Conservation (phyloP, 2,888 invertebrate species). For the Pammene fasciana region DNA sequence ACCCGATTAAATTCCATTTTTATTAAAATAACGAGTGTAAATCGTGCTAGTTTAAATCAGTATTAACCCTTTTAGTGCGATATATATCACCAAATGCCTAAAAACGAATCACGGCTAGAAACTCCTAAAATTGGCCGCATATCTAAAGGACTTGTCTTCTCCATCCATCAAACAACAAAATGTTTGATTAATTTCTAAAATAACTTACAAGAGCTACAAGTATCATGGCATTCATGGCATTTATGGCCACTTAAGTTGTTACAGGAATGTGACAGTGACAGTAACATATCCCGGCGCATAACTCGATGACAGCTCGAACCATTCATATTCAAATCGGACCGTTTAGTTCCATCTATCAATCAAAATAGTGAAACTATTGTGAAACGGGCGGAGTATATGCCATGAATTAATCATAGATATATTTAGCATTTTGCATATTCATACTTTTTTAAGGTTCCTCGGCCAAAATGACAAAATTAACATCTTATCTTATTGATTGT, state of each 20-base stretch:
- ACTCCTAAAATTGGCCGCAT: too few relatives aligned
- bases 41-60: too few relatives aligned
- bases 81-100: too few relatives aligned
- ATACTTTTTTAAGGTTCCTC: background rate
- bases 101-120: too few relatives aligned
- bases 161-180: slow-evolving; percentile 21
- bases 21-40: too few relatives aligned
- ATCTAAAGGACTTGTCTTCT: slow-evolving; percentile 17
- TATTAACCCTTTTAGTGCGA: too few relatives aligned
- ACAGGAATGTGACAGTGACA: background rate
- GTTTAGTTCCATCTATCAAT: slow-evolving; percentile 26
- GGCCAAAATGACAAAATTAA: background rate
- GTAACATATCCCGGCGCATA: slow-evolving; percentile 4
- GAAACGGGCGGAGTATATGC: slow-evolving; percentile 14
- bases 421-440: slow-evolving; percentile 15
- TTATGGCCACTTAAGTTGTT: slow-evolving; percentile 1
- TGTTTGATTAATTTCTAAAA: slow-evolving; percentile 8
- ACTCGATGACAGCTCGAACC: slow-evolving; percentile 18
- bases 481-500: background rate
- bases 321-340: slow-evolving; percentile 30
- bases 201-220: slow-evolving; percentile 6
- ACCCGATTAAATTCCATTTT: too few relatives aligned
- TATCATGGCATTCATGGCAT: too few relatives aligned
- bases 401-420: slow-evolving; percentile 21
- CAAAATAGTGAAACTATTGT: slow-evolving; percentile 39